Base-by-base conservation (phyloP, 1,140 invertebrate genomes). In the Streblospio benedicti region DNA sequence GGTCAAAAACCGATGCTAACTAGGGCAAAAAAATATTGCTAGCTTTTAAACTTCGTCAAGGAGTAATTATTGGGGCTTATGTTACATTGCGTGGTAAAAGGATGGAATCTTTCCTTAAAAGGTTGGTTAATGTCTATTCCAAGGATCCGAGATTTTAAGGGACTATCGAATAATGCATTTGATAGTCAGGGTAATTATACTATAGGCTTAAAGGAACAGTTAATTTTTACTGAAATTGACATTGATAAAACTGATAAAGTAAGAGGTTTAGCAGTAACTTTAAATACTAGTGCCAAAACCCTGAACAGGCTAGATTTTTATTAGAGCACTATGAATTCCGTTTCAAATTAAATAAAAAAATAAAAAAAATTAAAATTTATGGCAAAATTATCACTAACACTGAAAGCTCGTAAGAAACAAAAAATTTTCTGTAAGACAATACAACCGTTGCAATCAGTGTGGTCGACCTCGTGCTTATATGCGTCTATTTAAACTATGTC, bases 181-280 rank as follows among this genome's bases (percentile, higher is more conserved):
- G 65, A 59, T 38, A 66, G 59, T 18, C 38, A 35, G 28, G 66
- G 47, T 18, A 60, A 45, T 53, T 51, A 66, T 35, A 62, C 44
- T 5, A 9, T 65, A 43, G 66, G 53, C 14, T 33, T 65, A 23
- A 65, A 32, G 18, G 63, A 57, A 32, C 61, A 63, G 23, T 47
- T 64, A 20, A 66, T 64, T 25, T 64, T 64, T 45, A 63, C 62
- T 6, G 62, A 64, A 61, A 64, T 64, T 35, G 43, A 65, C 35
- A 56, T 33, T 35, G 63, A 64, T 62, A 44, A 66, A 44, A 50
- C 61, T 31, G 53, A 65, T 51, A 54, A 65, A 18, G 53, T 64
- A 23, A 25, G 35, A 27, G 62, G 62, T 43, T 63, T 64, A 55
- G 53, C 65, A 31, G 61, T 64, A 23, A 66, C 50, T 32, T 41